Percentiles rank a stretch among this genome's conserved stretches.
Evolutionary conservation across 2,113 vertebrate genomes (phyloP).

Genomic region (Oryctolagus cuniculus): DNA sequence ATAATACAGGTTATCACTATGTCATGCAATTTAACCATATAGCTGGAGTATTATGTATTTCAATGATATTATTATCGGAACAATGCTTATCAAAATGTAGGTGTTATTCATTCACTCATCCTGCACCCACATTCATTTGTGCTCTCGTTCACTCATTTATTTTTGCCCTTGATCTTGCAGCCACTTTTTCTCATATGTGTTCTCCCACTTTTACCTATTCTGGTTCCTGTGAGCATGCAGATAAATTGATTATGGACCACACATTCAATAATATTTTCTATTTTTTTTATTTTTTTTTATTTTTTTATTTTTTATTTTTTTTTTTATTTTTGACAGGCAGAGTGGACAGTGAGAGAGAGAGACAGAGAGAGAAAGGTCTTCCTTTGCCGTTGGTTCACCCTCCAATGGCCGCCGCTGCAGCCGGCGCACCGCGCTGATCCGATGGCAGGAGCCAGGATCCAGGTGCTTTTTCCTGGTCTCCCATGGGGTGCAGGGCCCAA

Average conservation of each 20-base stretch:
- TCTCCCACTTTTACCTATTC: not conserved
- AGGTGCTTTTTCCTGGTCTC: too few relatives aligned
- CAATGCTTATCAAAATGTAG: slow-evolving; percentile 32
- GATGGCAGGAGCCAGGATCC: too few relatives aligned
- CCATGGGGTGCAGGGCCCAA: too few relatives aligned
- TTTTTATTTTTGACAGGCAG: too few relatives aligned
- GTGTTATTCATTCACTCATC: slow-evolving; percentile 50
- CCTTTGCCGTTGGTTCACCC: too few relatives aligned
- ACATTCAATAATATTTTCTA: not conserved
- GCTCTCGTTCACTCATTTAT: slow-evolving; percentile 32
- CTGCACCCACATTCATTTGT: not conserved
- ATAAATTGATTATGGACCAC: slow-evolving; percentile 13
- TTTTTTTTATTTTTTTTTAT: too few relatives aligned
- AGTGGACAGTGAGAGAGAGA: too few relatives aligned
- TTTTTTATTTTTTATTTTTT: too few relatives aligned
- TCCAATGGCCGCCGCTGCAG: too few relatives aligned
- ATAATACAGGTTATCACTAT: not conserved
- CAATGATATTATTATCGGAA: slow-evolving; percentile 31
- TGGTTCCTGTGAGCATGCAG: not conserved
- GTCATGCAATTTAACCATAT: slow-evolving; percentile 13
- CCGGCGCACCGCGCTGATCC: too few relatives aligned
- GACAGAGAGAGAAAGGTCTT: too few relatives aligned
- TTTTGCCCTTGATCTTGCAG: slow-evolving; percentile 21
- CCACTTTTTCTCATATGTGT: slow-evolving; percentile 56
- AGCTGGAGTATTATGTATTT: not conserved